Evolutionary conservation across 2,797 vertebrate species (phyloP), one percentile per base, ranked within the genome.

Genomic region (Pangasius mekongensis): DNA sequence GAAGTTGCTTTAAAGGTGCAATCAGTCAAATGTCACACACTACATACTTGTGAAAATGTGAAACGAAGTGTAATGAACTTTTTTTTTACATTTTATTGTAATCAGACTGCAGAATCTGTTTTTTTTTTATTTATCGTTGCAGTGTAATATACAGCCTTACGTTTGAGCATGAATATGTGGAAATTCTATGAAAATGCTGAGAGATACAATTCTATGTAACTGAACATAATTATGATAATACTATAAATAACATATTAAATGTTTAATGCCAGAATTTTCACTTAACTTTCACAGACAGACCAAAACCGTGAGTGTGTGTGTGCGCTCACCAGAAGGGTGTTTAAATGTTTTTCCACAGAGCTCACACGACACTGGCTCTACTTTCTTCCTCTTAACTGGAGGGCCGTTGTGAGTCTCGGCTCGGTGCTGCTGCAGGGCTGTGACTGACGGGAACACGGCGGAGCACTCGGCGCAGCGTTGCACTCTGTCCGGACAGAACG

Each of bases 301-400:
- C 30, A 20, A 49, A 49, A 22, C 10, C 22, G 0, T 74, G 13
- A 30, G 27, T 30, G 71, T 3, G 27, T n/a, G 71, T 27, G 14
- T 27, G 30, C 6, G 39, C 91, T 80, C 90, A 97, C 97, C 97
- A 94, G 97, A 98, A 0, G 97, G 96, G 49, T 97, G 97, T 88
- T 97, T 97, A 76, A 98, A 98, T 47, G 95, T 96, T 73, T 97
- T 94, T 1, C 95, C 95, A 0, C 97, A 98, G 89, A 98, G 95
- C 91, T 97, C 96, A 3, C 97, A 98, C 0, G 93, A 90, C 91
- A 97, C 96, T 0, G 93, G 92, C 8, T 94, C 92, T 1, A 89
- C 87, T 87, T 92, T 95, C 94, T 96, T 97, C 94, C 96, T 97
- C 93, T 97, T 97, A 86, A 91, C 92, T 0, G 91, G 91, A 0